Percentiles rank a stretch among this genome's conserved stretches.
Evolutionary conservation across 2,888 invertebrate species (phyloP).

Genomic region (Lucinisca nassula): DNA sequence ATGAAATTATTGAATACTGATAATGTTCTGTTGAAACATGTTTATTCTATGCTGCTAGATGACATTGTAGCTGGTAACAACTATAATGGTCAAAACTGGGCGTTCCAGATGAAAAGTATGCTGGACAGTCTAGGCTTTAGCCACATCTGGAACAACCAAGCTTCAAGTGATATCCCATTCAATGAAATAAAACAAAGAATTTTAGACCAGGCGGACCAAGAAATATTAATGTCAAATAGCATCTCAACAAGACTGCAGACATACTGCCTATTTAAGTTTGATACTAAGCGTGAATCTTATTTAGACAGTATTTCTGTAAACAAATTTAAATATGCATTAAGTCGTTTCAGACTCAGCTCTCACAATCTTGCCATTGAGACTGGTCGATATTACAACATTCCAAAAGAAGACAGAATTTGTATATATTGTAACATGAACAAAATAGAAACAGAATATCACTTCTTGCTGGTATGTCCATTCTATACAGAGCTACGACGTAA

Average conservation of each 20-base stretch:
- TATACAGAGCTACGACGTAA: neutral
- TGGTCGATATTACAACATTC: too few species aligned
- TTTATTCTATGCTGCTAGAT: neutral
- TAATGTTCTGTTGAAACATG: neutral
- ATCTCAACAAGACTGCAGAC: neutral
- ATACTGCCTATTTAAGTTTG: neutral
- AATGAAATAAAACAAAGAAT: neutral
- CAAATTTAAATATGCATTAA: neutral
- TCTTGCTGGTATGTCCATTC: neutral
- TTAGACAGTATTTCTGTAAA: neutral
- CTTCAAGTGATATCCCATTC: neutral
- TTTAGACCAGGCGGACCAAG: neutral
- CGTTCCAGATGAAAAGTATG: neutral
- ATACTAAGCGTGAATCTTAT: too few species aligned
- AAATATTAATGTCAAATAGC: neutral
- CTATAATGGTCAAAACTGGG: neutral
- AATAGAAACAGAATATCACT: neutral
- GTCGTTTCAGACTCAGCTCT: neutral
- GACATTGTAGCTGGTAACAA: neutral
- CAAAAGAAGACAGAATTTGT: too few species aligned
- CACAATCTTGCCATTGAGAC: too few species aligned
- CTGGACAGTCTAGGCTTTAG: neutral
- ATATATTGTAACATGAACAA: too few species aligned
- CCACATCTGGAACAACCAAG: constrained; percentile 18
- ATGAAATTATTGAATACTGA: neutral